Percentiles rank a stretch among this genome's conserved stretches.
phyloP scores from a whole-genome alignment of 2,888 invertebrate genomes.

The Strigamia transsilvanica region DNA sequence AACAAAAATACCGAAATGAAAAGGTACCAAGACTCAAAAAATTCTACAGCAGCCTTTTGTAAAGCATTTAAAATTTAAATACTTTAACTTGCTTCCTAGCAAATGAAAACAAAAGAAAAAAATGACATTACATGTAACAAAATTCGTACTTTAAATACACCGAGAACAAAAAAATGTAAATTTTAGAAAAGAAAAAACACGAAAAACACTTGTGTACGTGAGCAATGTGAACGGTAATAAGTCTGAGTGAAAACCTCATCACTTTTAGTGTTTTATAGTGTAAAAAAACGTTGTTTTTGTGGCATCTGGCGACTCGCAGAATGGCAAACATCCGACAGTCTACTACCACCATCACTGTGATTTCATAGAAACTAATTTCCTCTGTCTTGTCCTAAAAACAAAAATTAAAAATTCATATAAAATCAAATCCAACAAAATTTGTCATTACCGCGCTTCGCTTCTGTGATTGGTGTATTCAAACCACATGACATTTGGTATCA shows the following conservation, averaged over 20 bases:
- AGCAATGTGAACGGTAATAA: neutral
- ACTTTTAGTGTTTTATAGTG: neutral
- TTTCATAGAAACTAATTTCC: conserved; percentile 80
- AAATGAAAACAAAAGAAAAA: neutral
- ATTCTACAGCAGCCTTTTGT: conserved; percentile 12
- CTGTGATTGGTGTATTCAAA: conserved; percentile 90
- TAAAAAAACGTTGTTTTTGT: neutral
- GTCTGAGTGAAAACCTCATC: neutral
- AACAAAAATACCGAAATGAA: neutral
- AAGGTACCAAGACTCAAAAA: neutral
- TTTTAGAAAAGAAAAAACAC: neutral
- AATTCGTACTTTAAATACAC: neutral
- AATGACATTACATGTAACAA: neutral
- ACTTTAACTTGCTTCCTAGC: neutral
- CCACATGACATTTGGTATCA: conserved; percentile 92
- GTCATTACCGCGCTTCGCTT: conserved; percentile 72
- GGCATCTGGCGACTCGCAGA: conserved; percentile 30
- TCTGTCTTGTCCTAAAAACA: conserved; percentile 73
- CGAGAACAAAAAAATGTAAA: neutral
- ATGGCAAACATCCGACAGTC: conserved; percentile 53
- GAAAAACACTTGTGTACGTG: neutral
- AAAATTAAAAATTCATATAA: neutral
- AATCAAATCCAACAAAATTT: neutral
- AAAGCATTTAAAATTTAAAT: neutral
- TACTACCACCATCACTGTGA: conserved; percentile 56